Evolutionary conservation across 2,888 invertebrate genomes (phyloP).

Genomic region (Epinotia brunnichana): DNA sequence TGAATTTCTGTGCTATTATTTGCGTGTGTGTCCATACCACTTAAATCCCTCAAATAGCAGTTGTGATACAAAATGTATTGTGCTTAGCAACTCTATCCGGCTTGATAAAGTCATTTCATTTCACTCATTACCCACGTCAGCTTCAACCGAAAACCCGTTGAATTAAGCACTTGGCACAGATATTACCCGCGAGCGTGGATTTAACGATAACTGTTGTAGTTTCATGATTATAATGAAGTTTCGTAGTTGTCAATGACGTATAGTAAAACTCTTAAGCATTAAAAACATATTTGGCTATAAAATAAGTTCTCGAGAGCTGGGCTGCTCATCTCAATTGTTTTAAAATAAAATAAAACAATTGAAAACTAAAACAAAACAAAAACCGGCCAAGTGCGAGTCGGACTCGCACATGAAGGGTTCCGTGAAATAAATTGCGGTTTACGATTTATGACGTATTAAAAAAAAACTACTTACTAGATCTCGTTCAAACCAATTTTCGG

Average conservation of each 20-base stretch:
- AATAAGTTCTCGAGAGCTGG: not conserved
- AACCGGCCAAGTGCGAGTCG: too few relatives aligned
- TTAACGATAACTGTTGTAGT: slow-evolving; percentile 21
- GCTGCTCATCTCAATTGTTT: too few relatives aligned
- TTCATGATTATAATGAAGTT: slow-evolving; percentile 18
- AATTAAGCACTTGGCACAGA: slow-evolving; percentile 41
- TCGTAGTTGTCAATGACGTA: not conserved
- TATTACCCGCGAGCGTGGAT: slow-evolving; percentile 32
- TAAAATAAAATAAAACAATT: too few relatives aligned
- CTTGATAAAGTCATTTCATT: slow-evolving; percentile 34
- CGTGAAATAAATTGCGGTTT: too few relatives aligned
- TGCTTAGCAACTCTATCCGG: slow-evolving; percentile 19
- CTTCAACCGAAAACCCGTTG: slow-evolving; percentile 33
- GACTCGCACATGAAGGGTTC: too few relatives aligned
- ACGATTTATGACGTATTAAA: too few relatives aligned
- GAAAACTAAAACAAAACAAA: too few relatives aligned
- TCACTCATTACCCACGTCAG: slow-evolving; percentile 31
- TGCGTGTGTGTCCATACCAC: too few relatives aligned
- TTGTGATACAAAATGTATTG: not conserved
- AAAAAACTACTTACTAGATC: too few relatives aligned
- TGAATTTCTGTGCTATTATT: too few relatives aligned
- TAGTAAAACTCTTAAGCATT: not conserved
- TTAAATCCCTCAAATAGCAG: not conserved
- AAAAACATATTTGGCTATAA: too few relatives aligned
- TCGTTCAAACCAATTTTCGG: too few relatives aligned